phyloP scores from a whole-genome alignment of 2,113 vertebrate genomes.

The Pandion haliaetus region DNA sequence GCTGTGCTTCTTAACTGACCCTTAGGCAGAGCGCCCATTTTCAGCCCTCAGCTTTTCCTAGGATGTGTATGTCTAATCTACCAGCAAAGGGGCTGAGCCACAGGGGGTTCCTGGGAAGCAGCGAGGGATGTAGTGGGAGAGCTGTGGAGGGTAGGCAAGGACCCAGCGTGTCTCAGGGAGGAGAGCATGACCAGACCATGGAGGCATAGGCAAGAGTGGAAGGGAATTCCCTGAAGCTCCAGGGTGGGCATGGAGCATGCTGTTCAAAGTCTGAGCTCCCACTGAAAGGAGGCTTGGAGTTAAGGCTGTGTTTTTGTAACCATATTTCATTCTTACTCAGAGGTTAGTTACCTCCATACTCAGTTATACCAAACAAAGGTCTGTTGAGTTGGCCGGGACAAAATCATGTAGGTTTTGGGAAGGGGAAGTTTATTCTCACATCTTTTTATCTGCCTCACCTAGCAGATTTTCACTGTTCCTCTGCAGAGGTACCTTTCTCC shows the following conservation, averaged over 20 bases:
- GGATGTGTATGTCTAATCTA: neutral
- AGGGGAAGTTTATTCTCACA: neutral
- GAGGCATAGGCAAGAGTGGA: neutral
- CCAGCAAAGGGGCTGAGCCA: neutral
- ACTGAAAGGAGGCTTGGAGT: neutral
- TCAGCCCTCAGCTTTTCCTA: neutral
- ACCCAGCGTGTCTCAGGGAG: neutral
- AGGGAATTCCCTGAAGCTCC: neutral
- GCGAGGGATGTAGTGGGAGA: rapidly evolving
- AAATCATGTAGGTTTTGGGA: neutral
- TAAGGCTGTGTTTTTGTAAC: neutral
- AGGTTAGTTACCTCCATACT: neutral
- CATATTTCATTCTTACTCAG: neutral
- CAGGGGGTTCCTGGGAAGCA: neutral
- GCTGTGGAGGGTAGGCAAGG: rapidly evolving
- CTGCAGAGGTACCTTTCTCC: neutral
- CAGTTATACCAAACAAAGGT: neutral
- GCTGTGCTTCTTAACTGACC: neutral
- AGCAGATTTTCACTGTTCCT: neutral
- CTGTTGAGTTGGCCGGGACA: neutral
- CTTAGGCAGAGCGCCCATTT: neutral
- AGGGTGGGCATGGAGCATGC: rapidly evolving
- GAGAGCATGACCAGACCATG: neutral
- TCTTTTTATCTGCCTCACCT: neutral
- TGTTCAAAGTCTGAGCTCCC: neutral